phyloP scores from a whole-genome alignment of 2,113 vertebrate species.

The Struthio camelus region DNA sequence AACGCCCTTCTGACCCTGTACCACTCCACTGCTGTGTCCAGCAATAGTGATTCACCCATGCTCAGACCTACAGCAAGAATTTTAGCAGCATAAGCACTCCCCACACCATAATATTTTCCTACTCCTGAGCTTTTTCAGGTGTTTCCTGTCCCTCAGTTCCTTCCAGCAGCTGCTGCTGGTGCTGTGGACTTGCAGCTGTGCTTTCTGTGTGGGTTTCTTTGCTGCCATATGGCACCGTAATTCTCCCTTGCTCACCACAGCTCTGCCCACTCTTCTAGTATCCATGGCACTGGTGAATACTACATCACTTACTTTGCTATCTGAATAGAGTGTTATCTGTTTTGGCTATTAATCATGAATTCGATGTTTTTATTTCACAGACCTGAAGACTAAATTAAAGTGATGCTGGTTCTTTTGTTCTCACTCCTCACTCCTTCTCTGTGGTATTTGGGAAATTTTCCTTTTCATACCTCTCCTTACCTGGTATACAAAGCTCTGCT shows the following conservation, averaged over 20 bases:
- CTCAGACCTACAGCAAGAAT: background rate
- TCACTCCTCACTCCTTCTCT: background rate
- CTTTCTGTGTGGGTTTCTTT: background rate
- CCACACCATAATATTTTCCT: background rate
- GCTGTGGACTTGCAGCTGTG: slow-evolving; percentile 13
- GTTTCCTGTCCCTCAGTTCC: background rate
- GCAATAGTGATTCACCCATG: background rate
- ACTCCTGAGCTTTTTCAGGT: background rate
- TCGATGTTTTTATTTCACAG: background rate
- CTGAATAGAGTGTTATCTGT: background rate
- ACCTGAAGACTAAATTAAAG: background rate
- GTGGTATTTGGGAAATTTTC: background rate
- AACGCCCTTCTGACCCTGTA: background rate
- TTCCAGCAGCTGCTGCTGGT: background rate
- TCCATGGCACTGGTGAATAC: background rate
- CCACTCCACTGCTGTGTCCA: background rate
- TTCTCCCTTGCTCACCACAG: background rate
- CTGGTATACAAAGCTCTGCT: background rate
- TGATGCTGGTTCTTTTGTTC: background rate
- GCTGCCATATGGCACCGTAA: slow-evolving; percentile 12
- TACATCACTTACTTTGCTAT: background rate
- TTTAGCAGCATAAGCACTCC: background rate
- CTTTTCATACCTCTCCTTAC: background rate
- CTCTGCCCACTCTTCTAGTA: slow-evolving; percentile 14
- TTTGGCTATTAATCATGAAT: slow-evolving; percentile 2